These are phyloP conservation scores for Exaiptasia diaphana DNA, from an alignment of 64 coral and sea anemone genomes.

Conservation along the genomic window DNA sequence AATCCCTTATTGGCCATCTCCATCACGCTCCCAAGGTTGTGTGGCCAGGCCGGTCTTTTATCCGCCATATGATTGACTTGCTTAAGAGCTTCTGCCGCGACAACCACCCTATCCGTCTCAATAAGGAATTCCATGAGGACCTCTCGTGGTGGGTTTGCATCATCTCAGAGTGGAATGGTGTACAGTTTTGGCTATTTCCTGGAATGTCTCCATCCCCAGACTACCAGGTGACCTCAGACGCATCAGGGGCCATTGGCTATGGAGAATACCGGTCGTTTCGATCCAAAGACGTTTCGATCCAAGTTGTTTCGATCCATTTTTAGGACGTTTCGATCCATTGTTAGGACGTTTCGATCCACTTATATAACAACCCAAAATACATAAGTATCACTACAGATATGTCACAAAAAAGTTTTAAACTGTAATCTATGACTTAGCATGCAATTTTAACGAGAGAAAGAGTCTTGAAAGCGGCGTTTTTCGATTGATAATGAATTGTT, in stretches of 20 bases:
- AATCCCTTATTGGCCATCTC: constrained; percentile 39
- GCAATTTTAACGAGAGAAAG: too few species aligned
- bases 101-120: constrained; percentile 6
- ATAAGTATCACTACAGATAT: too few species aligned
- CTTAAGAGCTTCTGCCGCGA: not conserved
- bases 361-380: too few species aligned
- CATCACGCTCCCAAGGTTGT: constrained; percentile 28
- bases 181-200: constrained; percentile 31
- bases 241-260: constrained; percentile 21
- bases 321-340: too few species aligned
- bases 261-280: too few species aligned
- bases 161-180: not conserved
- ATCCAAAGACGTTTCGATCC: too few species aligned
- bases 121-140: constrained; percentile 23
- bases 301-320: too few species aligned
- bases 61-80: constrained; percentile 32
- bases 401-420: too few species aligned
- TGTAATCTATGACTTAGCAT: too few species aligned
- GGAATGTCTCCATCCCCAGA: not conserved
- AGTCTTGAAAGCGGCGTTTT: too few species aligned
- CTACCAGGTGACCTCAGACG: constrained; percentile 8
- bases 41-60: constrained; percentile 3
- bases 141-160: constrained; percentile 10
- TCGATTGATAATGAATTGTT: too few species aligned
- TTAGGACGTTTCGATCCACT: too few species aligned